Percentiles rank a stretch among this genome's conserved stretches.
Evolutionary conservation across 2,797 vertebrate genomes (phyloP).

Genomic region (Momotus momota): DNA sequence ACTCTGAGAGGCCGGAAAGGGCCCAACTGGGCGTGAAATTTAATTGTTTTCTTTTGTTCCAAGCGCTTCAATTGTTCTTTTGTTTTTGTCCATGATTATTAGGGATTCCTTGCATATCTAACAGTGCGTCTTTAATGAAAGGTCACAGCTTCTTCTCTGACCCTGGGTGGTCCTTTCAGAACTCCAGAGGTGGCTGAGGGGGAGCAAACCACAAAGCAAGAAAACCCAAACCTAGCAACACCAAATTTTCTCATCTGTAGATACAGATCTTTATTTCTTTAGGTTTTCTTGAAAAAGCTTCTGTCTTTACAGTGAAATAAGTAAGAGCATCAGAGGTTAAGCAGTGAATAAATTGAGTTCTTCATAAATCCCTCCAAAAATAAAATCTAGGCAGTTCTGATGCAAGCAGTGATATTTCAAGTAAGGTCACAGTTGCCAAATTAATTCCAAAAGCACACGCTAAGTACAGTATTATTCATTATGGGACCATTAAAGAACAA

Average conservation of each 20-base stretch:
- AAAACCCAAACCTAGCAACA: background rate
- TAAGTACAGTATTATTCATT: background rate
- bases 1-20: background rate
- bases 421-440: conserved; percentile 27
- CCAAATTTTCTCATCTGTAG: background rate
- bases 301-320: background rate
- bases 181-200: background rate
- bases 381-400: background rate
- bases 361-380: background rate
- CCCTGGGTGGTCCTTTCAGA: background rate
- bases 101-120: background rate
- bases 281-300: background rate
- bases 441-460: conserved; percentile 25
- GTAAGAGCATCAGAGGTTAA: background rate
- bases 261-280: background rate
- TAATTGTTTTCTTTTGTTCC: background rate
- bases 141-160: background rate
- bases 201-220: background rate
- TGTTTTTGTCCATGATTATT: background rate
- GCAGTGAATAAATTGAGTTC: background rate
- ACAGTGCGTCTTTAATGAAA: background rate
- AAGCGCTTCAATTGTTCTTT: background rate
- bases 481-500: conserved; percentile 3
- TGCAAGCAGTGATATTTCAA: background rate
- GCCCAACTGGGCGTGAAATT: background rate